Base-by-base conservation (phyloP, 2,113 vertebrate species). In the Gadus macrocephalus region DNA sequence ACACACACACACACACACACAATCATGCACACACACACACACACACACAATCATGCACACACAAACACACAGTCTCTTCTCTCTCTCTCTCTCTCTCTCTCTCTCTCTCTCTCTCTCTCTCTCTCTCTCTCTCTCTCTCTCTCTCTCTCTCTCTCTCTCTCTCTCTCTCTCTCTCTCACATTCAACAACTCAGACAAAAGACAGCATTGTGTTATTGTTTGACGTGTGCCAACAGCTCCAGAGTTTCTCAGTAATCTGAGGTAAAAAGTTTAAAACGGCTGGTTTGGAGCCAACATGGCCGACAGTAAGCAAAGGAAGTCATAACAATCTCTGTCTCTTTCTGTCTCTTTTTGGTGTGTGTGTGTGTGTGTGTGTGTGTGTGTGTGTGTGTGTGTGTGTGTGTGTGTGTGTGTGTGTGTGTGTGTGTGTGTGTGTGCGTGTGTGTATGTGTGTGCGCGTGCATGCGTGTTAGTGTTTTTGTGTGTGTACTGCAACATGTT, bases 321-420 rank as follows among this genome's bases (percentile, higher is more conserved):
- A 35, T 15, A 55, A 55, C 53, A 11, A 55, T 55, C 53, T 14
- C 53, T 55, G 53, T 16, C 12, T 55, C 53, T 55, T 16, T 55
- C 53, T 55, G 16, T 64, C 25, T 25, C 25, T 25, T 25, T 25
- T 25, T 56, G 17, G 55, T 15, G 55, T 1, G 55, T 56, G 55
- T 12, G 55, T 56, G 55, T 62, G 60, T 62, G 60, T 61, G 59
- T 61, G 59, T 61, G 59, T 20, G 59, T 17, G n/a, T 20, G 17
- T 61, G 59, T 61, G 59, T 2, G 59, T 20, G 59, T 6, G 15
- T 19, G 59, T 61, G 59, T 20, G 59, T 15, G 59, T 20, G 59
- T 61, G 59, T 61, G 59, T 61, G 4, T 31, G 25, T 63, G 62
- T 64, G 62, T 64, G 27, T 11, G 62, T 17, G 62, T 64, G 62